phyloP scores from a whole-genome alignment of 1,140 invertebrate species.

The Anoplophora glabripennis region DNA sequence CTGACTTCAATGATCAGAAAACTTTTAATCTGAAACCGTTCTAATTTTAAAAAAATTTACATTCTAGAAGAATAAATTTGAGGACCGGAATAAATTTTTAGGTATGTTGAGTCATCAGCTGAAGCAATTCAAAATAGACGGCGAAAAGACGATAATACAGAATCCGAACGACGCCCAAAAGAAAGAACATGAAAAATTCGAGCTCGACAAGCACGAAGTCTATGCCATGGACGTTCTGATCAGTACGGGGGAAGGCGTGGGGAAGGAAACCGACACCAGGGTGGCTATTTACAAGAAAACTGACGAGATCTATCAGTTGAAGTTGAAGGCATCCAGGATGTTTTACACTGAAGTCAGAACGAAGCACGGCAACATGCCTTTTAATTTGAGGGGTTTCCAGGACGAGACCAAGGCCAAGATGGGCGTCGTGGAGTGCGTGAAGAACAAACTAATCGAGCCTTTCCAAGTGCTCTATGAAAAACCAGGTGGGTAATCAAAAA shows the following conservation, averaged over 20 bases:
- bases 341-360: constrained; percentile 93
- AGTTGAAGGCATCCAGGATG: constrained; percentile 93
- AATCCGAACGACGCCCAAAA: constrained; percentile 91
- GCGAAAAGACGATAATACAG: constrained; percentile 98
- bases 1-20: constrained; percentile 3
- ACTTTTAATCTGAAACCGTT: constrained; percentile 5
- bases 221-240: constrained; percentile 98
- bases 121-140: constrained; percentile 95
- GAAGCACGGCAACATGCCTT: constrained; percentile 93
- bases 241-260: constrained; percentile 84
- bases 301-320: constrained; percentile 94
- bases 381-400: constrained; percentile 86
- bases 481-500: constrained; percentile 49
- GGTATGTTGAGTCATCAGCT: constrained; percentile 97
- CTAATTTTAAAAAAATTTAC: not conserved
- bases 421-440: constrained; percentile 97
- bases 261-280: constrained; percentile 87
- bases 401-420: constrained; percentile 97
- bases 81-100: not conserved
- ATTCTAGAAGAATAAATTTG: not conserved
- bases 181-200: constrained; percentile 96
- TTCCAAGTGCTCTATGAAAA: constrained; percentile 83
- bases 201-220: constrained; percentile 95
- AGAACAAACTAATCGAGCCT: constrained; percentile 95
- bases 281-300: constrained; percentile 99